Base-by-base conservation (phyloP, 2,797 vertebrate genomes). In the Thalassophryne amazonica region DNA sequence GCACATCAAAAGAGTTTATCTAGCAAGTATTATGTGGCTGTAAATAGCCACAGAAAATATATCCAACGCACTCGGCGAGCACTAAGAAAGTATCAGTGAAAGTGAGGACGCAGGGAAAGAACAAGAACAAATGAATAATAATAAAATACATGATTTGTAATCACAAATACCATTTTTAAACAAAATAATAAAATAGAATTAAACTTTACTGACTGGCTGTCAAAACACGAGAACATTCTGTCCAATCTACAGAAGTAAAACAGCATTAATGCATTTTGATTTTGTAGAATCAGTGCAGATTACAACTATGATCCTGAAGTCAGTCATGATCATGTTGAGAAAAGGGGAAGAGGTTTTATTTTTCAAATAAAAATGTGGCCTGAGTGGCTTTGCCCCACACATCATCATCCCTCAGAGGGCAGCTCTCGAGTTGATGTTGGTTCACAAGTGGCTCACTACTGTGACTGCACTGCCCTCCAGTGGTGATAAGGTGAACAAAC, bases 391-490 rank as follows among this genome's bases (percentile, higher is more conserved):
- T 30, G n/a, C 15, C 24, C 32, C 57, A 32, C 21, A 18, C 47
- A 18, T 7, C 47, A 18, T 7, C 2, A 14, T 42, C 63, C 58
- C 60, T 60, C 64, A 9, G 49, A 69, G 60, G 33, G 15, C 17
- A 42, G 14, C 47, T 34, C 21, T 29, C 21, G 56, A 50, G 38
- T 42, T 47, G 25, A 36, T 40, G 11, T 32, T 17, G 27, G 24
- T 11, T 25, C 17, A 32, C 16, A 5, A 11, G 52, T 13, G 25
- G 20, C 64, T 91, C 68, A 92, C 89, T 77, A 67, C 80, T 90
- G 87, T 88, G 86, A 81, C 86, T 90, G 92, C 73, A 96, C 93
- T 97, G 95, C 94, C 94, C 93, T 90, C 97, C 85, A 93, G 94
- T 95, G 97, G 92, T 13, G 86, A 76, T 16, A 17, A 8, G 0